Base-by-base conservation (phyloP, 2,797 vertebrate genomes). In the Myotis findleyi region DNA sequence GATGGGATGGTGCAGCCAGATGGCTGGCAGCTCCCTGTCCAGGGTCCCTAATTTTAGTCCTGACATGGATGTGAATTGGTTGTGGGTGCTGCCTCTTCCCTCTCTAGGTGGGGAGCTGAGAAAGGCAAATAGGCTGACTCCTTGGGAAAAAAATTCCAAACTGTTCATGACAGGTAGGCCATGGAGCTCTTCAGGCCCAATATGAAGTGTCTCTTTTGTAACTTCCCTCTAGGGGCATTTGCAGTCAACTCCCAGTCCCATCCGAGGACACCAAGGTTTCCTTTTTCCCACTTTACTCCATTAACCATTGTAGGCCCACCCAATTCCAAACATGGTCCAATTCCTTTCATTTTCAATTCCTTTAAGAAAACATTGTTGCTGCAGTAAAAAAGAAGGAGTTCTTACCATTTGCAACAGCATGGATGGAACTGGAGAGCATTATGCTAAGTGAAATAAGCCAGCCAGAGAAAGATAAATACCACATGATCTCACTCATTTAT, bases 181-280 rank as follows among this genome's bases (percentile, higher is more conserved):
- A 12, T 10, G 4, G 47, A 69, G 55, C 47, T 57, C 1, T 18
- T 23, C 4, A 21, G 33, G 9, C 5, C 25, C 11, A 33, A 5
- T 0, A 1, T 0, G 13, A 49, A 11, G 1, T 27, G 71, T 51
- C 76, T 10, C 47, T 64, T 38, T 11, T 5, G 1, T 6, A 33
- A 3, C 27, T 30, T 2, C 8, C 47, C 38, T 57, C 21, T 0
- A 6, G 0, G 3, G 59, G 7, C 18, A 25, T 7, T 16, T 53
- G 2, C 23, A 44, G 38, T 30, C 44, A 36, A 11, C 12, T 3
- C 14, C 6, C 30, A 71, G 36, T 36, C 23, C 38, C 36, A 7
- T 3, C n/a, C 18, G 6, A 64, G 5, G 53, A n/a, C 4, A 8
- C 18, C 20, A 25, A 41, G 9, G 21, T 17, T 20, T 38, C 10